Conservation (phyloP, 2,797 vertebrate genomes). For the Lagodon rhomboides region DNA sequence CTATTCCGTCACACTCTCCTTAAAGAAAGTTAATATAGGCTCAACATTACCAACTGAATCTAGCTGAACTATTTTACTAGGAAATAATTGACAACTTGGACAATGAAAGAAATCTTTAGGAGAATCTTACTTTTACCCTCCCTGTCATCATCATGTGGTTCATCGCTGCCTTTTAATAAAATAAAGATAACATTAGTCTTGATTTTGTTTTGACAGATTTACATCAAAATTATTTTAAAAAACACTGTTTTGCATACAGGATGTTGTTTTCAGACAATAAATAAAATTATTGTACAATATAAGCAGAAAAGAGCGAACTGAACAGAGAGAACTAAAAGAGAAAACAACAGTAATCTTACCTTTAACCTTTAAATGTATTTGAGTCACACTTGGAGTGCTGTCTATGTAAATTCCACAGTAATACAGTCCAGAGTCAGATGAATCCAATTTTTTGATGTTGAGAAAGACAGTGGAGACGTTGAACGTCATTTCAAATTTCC, state of each 20-base stretch:
- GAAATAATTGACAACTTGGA: not conserved
- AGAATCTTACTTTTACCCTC: not conserved
- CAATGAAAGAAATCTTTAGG: not conserved
- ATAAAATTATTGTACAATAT: too few species aligned
- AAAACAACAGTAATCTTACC: slow-evolving; percentile 8
- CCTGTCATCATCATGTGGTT: not conserved
- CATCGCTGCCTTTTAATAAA: not conserved
- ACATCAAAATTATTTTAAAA: too few species aligned
- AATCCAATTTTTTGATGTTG: slow-evolving; percentile 1
- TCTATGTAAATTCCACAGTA: slow-evolving; percentile 24
- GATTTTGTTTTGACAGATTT: too few species aligned
- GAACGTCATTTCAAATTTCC: not conserved
- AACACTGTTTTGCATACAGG: too few species aligned
- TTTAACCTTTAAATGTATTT: not conserved
- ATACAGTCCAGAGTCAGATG: slow-evolving; percentile 57
- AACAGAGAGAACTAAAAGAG: too few species aligned
- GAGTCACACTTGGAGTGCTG: accelerated
- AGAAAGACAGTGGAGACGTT: slow-evolving; percentile 39
- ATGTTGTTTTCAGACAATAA: too few species aligned
- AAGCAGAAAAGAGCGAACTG: too few species aligned
- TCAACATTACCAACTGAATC: not conserved
- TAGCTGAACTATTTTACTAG: not conserved
- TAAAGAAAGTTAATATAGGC: too few species aligned
- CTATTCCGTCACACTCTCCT: too few species aligned
- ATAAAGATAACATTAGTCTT: not conserved